A percentile compares a stretch with the other conserved stretches of the same genome.
phyloP scores from a whole-genome alignment of 1,140 invertebrate genomes.

The Drosophila ironensis region DNA sequence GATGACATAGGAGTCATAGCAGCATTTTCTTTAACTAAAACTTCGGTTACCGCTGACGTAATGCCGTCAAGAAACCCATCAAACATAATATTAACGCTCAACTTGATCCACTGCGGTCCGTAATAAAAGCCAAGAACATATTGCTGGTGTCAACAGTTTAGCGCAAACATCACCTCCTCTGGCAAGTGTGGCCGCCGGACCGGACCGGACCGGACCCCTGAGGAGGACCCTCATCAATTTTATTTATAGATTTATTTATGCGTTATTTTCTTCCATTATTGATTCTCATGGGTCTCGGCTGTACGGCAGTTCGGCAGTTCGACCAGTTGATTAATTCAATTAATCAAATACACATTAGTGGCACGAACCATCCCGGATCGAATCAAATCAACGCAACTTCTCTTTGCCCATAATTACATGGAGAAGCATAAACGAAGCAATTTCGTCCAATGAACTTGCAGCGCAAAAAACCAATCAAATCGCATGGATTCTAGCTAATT shows the following conservation, averaged over 20 bases:
- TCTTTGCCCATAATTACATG: constrained; percentile 36
- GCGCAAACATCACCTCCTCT: constrained; percentile 10
- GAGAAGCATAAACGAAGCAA: constrained; percentile 5
- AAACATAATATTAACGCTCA: constrained; percentile 27
- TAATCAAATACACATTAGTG: constrained; percentile 72
- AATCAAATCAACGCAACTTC: constrained; percentile 33
- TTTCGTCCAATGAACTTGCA: constrained; percentile 67
- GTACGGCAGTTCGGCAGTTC: constrained; percentile 18
- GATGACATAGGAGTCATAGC: constrained; percentile 3
- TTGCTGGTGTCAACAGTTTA: constrained; percentile 52
- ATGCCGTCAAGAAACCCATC: constrained; percentile 29
- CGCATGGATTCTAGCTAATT: constrained; percentile 33
- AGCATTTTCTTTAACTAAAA: constrained; percentile 2
- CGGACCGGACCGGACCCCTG: constrained; percentile 13
- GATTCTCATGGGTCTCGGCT: constrained; percentile 36
- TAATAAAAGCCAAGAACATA: constrained; percentile 7
- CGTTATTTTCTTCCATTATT: constrained; percentile 31
- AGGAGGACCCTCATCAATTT: constrained; percentile 40
- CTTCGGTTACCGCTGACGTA: constrained; percentile 34
- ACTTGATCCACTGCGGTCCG: background rate
- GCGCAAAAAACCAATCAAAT: constrained; percentile 20
- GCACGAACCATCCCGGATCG: constrained; percentile 51
- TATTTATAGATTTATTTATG: constrained; percentile 44
- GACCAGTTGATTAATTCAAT: constrained; percentile 71
- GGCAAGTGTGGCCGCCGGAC: no score